A percentile compares a stretch with the other conserved stretches of the same genome.
Evolutionary conservation across 2,113 vertebrate genomes (phyloP).

Genomic region (Sisor rabdophorus): DNA sequence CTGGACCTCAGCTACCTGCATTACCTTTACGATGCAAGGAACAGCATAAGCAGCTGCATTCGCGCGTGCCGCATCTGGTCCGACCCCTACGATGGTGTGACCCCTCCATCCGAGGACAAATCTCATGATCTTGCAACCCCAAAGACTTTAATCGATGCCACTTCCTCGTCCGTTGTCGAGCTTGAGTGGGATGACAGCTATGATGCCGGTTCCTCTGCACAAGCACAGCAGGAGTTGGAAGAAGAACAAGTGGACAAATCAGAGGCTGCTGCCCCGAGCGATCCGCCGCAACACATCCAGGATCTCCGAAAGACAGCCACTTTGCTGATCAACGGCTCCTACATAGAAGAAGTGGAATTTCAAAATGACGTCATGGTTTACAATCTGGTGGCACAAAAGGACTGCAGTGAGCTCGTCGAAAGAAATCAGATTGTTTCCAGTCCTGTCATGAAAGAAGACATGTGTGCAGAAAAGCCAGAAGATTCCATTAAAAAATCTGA

Average conservation of each 20-base stretch:
- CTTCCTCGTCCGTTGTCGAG: conserved; percentile 67
- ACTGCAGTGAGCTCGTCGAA: conserved; percentile 61
- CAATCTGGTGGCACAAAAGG: conserved; percentile 85
- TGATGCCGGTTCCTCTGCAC: conserved; percentile 73
- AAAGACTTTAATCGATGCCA: not conserved
- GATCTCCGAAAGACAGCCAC: conserved; percentile 88
- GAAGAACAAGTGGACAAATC: conserved; percentile 42
- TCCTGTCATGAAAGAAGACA: not conserved
- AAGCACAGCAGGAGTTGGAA: conserved; percentile 59
- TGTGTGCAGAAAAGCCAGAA: conserved; percentile 17
- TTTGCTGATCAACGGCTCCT: conserved; percentile 85
- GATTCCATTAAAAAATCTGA: not conserved
- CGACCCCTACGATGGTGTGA: conserved; percentile 84
- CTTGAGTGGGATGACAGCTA: conserved; percentile 98
- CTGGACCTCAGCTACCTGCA: conserved; percentile 94
- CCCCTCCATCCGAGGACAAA: conserved; percentile 76
- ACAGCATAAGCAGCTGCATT: conserved; percentile 77
- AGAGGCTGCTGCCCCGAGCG: conserved; percentile 42
- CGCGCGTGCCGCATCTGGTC: conserved; percentile 88
- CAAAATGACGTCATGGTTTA: conserved; percentile 95
- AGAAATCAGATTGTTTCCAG: not conserved
- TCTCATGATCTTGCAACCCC: conserved; percentile 10
- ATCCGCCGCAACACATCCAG: conserved; percentile 86
- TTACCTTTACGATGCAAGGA: conserved; percentile 87
- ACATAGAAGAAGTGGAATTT: conserved; percentile 92